Percentiles rank a stretch among this genome's conserved stretches.
Conservation (phyloP, 2,888 invertebrate genomes). For the Polyommatus iphigenia region DNA sequence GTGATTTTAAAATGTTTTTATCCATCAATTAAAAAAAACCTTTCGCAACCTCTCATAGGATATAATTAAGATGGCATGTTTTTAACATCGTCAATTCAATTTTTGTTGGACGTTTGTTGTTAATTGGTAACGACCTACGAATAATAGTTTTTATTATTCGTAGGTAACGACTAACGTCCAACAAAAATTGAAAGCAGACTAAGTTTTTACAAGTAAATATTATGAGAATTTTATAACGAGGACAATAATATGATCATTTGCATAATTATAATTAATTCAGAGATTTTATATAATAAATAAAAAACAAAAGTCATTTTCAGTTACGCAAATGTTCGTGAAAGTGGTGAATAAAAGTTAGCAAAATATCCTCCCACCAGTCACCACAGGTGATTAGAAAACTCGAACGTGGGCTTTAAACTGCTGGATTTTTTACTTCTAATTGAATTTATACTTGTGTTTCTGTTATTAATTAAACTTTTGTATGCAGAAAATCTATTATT, state of each 20-base stretch:
- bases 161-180: too few relatives aligned
- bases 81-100: not conserved
- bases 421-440: not conserved
- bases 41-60: not conserved
- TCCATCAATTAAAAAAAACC: not conserved
- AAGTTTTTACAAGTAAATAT: not conserved
- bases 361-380: not conserved
- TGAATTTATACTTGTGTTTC: not conserved
- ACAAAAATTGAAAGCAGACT: not conserved
- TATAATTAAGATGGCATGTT: not conserved
- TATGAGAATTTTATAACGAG: not conserved
- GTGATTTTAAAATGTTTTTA: not conserved
- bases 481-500: not conserved
- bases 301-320: constrained; percentile 23
- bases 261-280: not conserved
- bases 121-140: too few relatives aligned
- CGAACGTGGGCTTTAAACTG: not conserved
- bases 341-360: not conserved
- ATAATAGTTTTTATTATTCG: too few relatives aligned
- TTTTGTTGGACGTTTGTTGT: not conserved
- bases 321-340: constrained; percentile 28
- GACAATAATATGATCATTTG: constrained; percentile 15
- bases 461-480: not conserved
- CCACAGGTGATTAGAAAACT: not conserved
- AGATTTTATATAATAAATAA: not conserved